Evolutionary conservation across 2,888 invertebrate genomes (phyloP), one percentile per base, ranked within the genome.

Genomic region (Eutolmus rufibarbis): DNA sequence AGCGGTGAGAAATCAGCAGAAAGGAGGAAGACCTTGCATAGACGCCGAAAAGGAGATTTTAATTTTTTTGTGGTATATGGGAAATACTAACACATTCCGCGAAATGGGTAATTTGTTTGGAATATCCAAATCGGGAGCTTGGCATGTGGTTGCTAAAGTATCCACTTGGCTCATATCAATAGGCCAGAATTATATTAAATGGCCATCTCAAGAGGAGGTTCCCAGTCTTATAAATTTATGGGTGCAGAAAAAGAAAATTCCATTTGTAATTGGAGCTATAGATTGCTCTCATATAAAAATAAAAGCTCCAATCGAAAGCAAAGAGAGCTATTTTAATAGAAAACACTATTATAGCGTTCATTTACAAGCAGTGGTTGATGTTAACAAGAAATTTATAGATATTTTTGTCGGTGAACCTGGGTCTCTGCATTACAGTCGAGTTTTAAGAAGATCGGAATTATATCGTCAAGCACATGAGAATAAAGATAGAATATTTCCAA

Each of bases 391-490:
- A 46, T 43, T 79, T 28, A 43, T 79, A 31, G 46, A 79, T 79
- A 23, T 43, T 28, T 28, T 28, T 28, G 28, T 28, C 28, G 28
- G 28, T 28, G 28, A 28, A 28, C 28, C 28, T 28, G 78, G 87
- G 12, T 87, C 66, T 57, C 23, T 85, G 3, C 85, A 87, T 40
- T 78, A 87, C 31, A 77, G 85, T 77, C 57, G 87, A 14, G 78
- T 87, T 56, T 66, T 87, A 5, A 56, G 86, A n/a, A 77, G 74
- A 85, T 87, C 85, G 1, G 16, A 77, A 5, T 66, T 87, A 66
- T 86, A 16, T 43, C 43, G 56, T 23, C 57, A 28, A 86, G 86
- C 86, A 66, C 31, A 40, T 34, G 7, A 23, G 34, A 78, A 79
- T 40, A 56, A 34, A 28, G 37, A 79, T 12, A 31, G 14, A 34